phyloP scores from a whole-genome alignment of 2,888 invertebrate genomes.

The Synanthedon andrenaeformis region DNA sequence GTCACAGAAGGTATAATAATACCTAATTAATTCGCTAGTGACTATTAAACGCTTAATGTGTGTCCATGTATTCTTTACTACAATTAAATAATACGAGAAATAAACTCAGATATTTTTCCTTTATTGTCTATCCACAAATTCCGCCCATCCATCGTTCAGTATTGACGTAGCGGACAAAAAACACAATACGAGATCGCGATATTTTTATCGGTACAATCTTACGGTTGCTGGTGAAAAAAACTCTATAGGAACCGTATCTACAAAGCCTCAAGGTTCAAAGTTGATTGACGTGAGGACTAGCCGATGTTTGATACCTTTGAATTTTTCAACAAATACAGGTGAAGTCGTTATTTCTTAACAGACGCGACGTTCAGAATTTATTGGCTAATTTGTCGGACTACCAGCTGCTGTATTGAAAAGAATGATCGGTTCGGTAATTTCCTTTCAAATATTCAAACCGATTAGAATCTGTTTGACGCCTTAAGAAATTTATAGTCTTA shows the following conservation, averaged over 20 bases:
- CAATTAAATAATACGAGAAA: too few species aligned
- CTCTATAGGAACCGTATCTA: too few species aligned
- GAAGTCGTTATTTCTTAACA: constrained; percentile 9
- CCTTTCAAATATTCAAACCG: constrained; percentile 1
- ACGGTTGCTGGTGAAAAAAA: not conserved
- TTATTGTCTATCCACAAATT: not conserved
- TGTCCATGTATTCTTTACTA: too few species aligned
- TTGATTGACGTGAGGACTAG: too few species aligned
- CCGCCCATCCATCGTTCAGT: not conserved
- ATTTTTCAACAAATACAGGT: constrained; percentile 6
- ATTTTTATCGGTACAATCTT: not conserved
- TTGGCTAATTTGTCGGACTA: constrained; percentile 12
- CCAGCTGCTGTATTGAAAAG: constrained; percentile 9
- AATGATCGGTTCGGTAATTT: constrained; percentile 12
- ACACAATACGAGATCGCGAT: not conserved
- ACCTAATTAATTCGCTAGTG: too few species aligned
- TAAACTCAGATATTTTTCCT: too few species aligned
- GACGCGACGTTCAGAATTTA: constrained; percentile 11
- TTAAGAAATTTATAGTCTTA: too few species aligned
- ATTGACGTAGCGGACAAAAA: not conserved
- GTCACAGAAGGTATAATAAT: too few species aligned
- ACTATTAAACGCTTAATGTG: too few species aligned
- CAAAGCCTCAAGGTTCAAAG: too few species aligned
- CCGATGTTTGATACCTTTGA: not conserved
- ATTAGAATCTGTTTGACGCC: too few species aligned